Percentiles rank a stretch among this genome's conserved stretches.
These are phyloP conservation scores for Gadopsis bispinosus DNA, from an alignment of 2,797 vertebrate genomes.

Conservation along the genomic window DNA sequence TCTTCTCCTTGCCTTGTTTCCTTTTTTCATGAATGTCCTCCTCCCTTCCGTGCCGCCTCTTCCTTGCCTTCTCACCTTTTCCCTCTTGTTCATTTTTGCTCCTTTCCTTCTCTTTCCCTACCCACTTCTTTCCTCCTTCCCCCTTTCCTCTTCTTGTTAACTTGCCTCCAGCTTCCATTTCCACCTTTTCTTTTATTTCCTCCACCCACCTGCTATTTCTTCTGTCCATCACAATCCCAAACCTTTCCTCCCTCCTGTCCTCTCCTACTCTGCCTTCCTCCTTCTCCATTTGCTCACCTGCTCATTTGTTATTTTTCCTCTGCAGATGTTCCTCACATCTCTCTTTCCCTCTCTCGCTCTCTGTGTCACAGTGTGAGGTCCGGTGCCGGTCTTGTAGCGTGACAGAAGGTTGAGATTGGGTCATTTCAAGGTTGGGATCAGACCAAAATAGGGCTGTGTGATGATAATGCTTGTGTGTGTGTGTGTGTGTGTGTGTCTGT, in stretches of 20 bases:
- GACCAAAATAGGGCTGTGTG: conserved; percentile 51
- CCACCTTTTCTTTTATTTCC: background rate
- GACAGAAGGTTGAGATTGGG: conserved; percentile 50
- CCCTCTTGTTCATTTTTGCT: too few species aligned
- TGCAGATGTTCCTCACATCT: conserved; percentile 4
- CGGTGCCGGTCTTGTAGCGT: conserved; percentile 40
- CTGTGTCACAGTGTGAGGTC: conserved; percentile 41
- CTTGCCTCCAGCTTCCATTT: background rate
- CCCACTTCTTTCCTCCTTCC: too few species aligned
- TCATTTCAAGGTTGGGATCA: conserved; percentile 67
- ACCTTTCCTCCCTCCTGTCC: background rate
- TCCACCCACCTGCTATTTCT: background rate
- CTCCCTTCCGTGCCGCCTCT: background rate
- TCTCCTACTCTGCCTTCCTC: background rate
- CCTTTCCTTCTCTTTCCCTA: too few species aligned
- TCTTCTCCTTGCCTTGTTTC: background rate
- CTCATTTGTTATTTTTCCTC: conserved; percentile 17
- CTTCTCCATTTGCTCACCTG: conserved; percentile 10
- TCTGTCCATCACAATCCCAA: background rate
- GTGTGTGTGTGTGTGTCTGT: conserved; percentile 21
- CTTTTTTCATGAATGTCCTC: too few species aligned
- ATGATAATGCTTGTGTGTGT: conserved; percentile 37
- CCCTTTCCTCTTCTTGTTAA: too few species aligned
- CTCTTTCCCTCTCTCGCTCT: background rate
- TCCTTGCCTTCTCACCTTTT: background rate